A percentile compares a stretch with the other conserved stretches of the same genome.
Conservation (phyloP, 1,140 invertebrate species). For the Drosophila suzukii region DNA sequence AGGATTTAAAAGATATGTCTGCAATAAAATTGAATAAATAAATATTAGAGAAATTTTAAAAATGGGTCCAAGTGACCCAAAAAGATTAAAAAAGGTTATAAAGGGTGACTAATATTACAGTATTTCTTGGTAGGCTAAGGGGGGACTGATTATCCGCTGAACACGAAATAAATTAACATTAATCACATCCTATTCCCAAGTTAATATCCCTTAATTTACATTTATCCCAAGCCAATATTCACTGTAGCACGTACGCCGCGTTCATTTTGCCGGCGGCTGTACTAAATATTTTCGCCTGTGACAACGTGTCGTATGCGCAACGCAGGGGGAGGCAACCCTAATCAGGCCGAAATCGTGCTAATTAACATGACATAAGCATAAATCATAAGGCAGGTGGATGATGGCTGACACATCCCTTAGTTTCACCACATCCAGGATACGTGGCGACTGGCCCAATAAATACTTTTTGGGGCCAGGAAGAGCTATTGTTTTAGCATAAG, state of each 20-base stretch:
- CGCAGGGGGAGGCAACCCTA: conserved; percentile 9
- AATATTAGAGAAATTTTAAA: too few species aligned
- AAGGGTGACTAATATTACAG: too few species aligned
- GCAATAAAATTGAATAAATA: too few species aligned
- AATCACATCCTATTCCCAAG: too few species aligned
- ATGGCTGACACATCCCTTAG: conserved; percentile 8
- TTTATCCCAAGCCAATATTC: background rate
- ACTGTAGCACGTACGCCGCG: conserved; percentile 25
- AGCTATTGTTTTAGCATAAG: conserved; percentile 69
- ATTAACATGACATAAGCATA: conserved; percentile 69
- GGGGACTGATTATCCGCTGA: too few species aligned
- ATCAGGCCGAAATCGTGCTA: conserved; percentile 54
- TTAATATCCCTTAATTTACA: background rate
- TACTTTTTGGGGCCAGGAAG: conserved; percentile 32
- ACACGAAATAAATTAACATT: too few species aligned
- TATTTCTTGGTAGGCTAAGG: too few species aligned
- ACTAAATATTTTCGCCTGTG: conserved; percentile 15
- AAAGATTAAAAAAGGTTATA: too few species aligned
- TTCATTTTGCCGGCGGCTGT: conserved; percentile 19
- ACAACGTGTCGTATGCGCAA: conserved; percentile 57
- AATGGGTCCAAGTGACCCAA: too few species aligned
- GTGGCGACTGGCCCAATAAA: conserved; percentile 57
- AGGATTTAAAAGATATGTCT: too few species aligned
- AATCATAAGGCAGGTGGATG: conserved; percentile 50
- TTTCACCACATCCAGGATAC: background rate